Percentiles rank a stretch among this genome's conserved stretches.
phyloP scores from a whole-genome alignment of 2,888 invertebrate genomes.

The Autographa gamma region DNA sequence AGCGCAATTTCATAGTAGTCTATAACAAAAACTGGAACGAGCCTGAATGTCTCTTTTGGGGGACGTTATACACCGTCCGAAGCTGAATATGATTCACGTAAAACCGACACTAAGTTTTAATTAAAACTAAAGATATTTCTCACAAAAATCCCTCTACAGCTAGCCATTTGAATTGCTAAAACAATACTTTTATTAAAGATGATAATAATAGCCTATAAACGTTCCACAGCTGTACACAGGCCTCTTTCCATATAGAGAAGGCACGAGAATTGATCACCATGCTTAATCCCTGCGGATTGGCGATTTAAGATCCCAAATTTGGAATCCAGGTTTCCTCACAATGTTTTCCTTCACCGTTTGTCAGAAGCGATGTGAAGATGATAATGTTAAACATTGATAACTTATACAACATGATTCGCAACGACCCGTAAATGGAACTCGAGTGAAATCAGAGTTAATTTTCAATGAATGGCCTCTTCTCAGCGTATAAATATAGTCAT shows the following conservation, averaged over 20 bases:
- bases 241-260: no score
- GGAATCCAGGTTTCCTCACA: no score
- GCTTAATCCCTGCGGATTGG: no score
- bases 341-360: no score
- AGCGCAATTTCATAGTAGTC: conserved; percentile 60
- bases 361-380: no score
- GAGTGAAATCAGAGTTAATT: background rate
- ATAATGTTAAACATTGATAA: no score
- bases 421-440: background rate
- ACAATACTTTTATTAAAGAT: conserved; percentile 28
- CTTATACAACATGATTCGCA: background rate
- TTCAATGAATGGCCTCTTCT: background rate
- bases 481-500: background rate
- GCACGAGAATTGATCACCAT: no score
- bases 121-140: conserved; percentile 77
- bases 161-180: conserved; percentile 59
- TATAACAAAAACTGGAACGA: conserved; percentile 65
- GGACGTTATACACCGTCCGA: conserved; percentile 67
- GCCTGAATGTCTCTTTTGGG: conserved; percentile 74
- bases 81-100: conserved; percentile 77
- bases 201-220: no score
- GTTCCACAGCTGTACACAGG: no score
- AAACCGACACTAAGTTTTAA: conserved; percentile 76
- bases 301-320: no score
- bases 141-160: conserved; percentile 65